phyloP scores from a whole-genome alignment of 2,797 vertebrate genomes.

The Menidia menidia region DNA sequence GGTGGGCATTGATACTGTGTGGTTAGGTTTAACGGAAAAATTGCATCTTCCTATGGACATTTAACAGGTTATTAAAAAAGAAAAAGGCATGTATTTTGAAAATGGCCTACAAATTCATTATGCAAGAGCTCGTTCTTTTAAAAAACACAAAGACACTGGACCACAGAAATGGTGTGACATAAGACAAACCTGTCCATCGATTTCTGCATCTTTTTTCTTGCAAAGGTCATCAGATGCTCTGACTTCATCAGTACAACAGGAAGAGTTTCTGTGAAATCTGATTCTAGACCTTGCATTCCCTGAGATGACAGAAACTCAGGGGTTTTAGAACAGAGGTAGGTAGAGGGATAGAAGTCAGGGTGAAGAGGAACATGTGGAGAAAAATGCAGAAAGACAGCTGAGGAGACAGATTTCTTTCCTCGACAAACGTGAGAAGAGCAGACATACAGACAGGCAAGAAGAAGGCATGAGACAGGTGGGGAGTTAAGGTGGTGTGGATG shows the following conservation, averaged over 20 bases:
- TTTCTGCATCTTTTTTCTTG: neutral
- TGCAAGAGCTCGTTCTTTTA: neutral
- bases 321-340: slow-evolving; percentile 34
- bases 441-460: slow-evolving; percentile 28
- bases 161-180: neutral
- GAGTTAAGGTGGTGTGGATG: slow-evolving; percentile 12
- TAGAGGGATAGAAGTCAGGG: slow-evolving; percentile 30
- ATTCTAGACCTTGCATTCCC: slow-evolving; percentile 45
- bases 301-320: slow-evolving; percentile 40
- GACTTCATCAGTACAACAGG: slow-evolving; percentile 4
- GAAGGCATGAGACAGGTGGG: slow-evolving; percentile 57
- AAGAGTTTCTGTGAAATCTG: slow-evolving; percentile 41
- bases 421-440: slow-evolving; percentile 30
- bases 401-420: slow-evolving; percentile 32
- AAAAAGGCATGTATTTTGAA: too few species aligned
- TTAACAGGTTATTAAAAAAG: too few species aligned
- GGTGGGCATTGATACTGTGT: too few species aligned
- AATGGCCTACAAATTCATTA: too few species aligned
- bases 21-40: too few species aligned
- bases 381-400: slow-evolving; percentile 13
- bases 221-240: neutral
- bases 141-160: neutral
- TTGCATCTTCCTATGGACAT: too few species aligned
- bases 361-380: slow-evolving; percentile 24
- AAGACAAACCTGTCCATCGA: neutral